phyloP scores from a whole-genome alignment of 2,888 invertebrate species.

The Acanthopleura granulata region DNA sequence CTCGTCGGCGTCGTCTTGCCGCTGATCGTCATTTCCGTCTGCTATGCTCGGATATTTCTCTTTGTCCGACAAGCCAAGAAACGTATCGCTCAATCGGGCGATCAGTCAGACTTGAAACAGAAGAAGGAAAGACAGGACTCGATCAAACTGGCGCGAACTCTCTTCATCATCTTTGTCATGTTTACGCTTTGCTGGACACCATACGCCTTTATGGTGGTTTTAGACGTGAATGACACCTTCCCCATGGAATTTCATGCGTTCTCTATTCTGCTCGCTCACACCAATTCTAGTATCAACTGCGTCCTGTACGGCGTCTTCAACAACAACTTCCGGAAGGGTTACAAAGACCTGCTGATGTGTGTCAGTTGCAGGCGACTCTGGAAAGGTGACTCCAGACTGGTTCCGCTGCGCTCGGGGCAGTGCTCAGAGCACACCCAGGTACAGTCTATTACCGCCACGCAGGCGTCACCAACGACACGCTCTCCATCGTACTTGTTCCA shows the following conservation, averaged over 20 bases:
- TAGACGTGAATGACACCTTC: conserved; percentile 12
- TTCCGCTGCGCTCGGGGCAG: too few species aligned
- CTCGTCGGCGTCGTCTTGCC: conserved; percentile 32
- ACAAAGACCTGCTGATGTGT: conserved; percentile 20
- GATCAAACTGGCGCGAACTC: conserved; percentile 3
- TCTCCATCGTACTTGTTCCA: too few species aligned
- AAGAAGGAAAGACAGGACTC: neutral
- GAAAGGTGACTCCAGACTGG: too few species aligned
- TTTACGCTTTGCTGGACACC: conserved; percentile 8
- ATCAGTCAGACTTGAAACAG: neutral
- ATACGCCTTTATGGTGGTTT: conserved; percentile 8
- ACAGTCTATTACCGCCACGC: too few species aligned
- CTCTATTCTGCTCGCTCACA: neutral
- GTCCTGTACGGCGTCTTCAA: conserved; percentile 26
- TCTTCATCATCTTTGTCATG: conserved; percentile 13
- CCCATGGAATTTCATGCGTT: neutral
- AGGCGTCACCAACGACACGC: too few species aligned
- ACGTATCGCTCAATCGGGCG: neutral
- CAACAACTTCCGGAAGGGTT: conserved; percentile 27
- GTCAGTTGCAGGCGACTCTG: too few species aligned
- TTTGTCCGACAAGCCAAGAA: conserved; percentile 24
- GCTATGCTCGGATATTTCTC: conserved; percentile 33
- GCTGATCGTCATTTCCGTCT: conserved; percentile 31
- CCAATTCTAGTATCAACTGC: conserved; percentile 23
- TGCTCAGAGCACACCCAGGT: too few species aligned